These are phyloP conservation scores for Fistularia commersonii DNA, from an alignment of 2,797 vertebrate species.

Conservation along the genomic window DNA sequence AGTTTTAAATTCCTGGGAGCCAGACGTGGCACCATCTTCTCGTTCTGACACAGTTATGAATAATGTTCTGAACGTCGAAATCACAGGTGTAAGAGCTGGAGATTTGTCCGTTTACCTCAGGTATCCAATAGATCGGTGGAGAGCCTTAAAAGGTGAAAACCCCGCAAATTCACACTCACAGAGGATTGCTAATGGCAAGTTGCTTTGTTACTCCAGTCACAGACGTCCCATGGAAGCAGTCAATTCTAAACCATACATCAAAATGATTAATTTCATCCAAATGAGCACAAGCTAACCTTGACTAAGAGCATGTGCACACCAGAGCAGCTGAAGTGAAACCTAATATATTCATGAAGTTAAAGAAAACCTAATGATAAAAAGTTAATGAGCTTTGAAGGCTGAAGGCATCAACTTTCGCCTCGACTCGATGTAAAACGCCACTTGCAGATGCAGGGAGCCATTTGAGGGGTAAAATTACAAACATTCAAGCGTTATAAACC, in stretches of 20 bases:
- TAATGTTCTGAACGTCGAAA: neutral
- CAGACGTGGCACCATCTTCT: too few relatives aligned
- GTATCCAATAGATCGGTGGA: constrained; percentile 49
- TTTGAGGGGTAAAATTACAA: constrained; percentile 66
- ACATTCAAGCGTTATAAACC: constrained; percentile 65
- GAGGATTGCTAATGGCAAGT: constrained; percentile 94
- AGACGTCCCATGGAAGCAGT: constrained; percentile 89
- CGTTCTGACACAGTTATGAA: too few relatives aligned
- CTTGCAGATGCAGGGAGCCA: constrained; percentile 46
- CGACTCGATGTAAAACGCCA: constrained; percentile 54
- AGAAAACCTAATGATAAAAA: constrained; percentile 69
- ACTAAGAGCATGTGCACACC: constrained; percentile 79
- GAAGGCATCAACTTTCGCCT: constrained; percentile 64
- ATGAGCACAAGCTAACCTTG: constrained; percentile 97
- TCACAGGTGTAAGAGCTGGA: constrained; percentile 24
- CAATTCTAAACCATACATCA: constrained; percentile 97
- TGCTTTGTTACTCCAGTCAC: constrained; percentile 99
- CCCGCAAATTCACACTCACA: constrained; percentile 86
- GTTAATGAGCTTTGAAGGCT: constrained; percentile 72
- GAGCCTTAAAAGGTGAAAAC: constrained; percentile 81
- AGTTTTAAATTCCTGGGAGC: too few relatives aligned
- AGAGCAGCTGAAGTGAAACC: constrained; percentile 76
- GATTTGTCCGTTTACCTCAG: constrained; percentile 66
- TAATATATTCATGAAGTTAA: constrained; percentile 89
- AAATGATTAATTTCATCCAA: constrained; percentile 99